Evolutionary conservation across 2,888 invertebrate species (phyloP), one percentile per base, ranked within the genome.

Genomic region (Torymus aiolomorphi): DNA sequence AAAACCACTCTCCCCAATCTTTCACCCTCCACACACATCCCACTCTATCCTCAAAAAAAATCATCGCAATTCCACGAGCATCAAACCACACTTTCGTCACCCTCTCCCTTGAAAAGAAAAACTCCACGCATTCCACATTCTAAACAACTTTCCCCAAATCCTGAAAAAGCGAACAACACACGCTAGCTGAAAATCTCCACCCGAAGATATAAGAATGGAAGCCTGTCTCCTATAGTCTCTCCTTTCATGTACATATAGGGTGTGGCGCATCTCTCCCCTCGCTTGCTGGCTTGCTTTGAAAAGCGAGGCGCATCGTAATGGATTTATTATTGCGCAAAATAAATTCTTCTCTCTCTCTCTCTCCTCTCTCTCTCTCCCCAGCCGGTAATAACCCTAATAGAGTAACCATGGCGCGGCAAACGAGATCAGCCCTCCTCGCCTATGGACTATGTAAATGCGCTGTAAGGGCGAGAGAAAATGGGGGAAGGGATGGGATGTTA

Each of bases 311-410:
- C 84, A 83, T 84, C 83, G 84, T 89, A 90, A 90, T 90, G 88
- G 89, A 90, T 90, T 89, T 90, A 89, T 90, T 89, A 90, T 90
- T 87, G 88, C 86, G 85, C 88, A 87, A 88, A 90, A 90, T 90
- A 90, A 90, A 90, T 90, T 89, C 87, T 85, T 86, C 85, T 42
- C 42, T 8, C 42, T 31, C 31, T 31, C 31, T 31, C 24, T 24
- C 24, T 2, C 24, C 24, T 2, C 24, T 2, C 31, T 3, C 4
- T 42, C 42, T 42, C 42, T 42, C 8, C 42, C 42, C 42, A 42
- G 42, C 86, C 84, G 86, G 85, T 88, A 89, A 89, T 87, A 87
- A 88, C 87, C 89, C 88, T 89, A 89, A 89, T 89, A 88, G 89
- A 88, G 88, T 87, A 87, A 88, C 87, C 87, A 85, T 87, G 84